phyloP scores from a whole-genome alignment of 2,113 vertebrate species.

The Pardalotus punctatus region DNA sequence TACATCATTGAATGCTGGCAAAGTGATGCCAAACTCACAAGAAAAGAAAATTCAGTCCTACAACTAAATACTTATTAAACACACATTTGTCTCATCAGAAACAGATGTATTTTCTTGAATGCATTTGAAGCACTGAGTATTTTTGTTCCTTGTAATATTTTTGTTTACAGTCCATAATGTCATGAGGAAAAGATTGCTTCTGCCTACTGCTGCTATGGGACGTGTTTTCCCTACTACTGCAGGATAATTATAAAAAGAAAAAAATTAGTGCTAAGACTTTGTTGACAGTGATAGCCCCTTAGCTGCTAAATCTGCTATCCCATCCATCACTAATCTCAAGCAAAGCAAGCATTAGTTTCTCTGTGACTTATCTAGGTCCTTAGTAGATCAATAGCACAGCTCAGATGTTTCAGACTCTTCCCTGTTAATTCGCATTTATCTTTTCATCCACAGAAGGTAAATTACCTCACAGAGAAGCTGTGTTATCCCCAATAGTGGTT shows the following conservation, averaged over 20 bases:
- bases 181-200: background rate
- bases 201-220: background rate
- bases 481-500: background rate
- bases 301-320: conserved; percentile 6
- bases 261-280: background rate
- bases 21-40: background rate
- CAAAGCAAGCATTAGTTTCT: conserved; percentile 29
- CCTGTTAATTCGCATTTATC: conserved; percentile 52
- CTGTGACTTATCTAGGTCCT: conserved; percentile 47
- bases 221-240: background rate
- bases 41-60: background rate
- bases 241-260: background rate
- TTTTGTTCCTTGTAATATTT: background rate
- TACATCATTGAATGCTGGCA: background rate
- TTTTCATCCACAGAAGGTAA: conserved; percentile 49
- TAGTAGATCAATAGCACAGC: conserved; percentile 51
- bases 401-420: conserved; percentile 29
- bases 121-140: background rate
- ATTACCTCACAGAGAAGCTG: conserved; percentile 27
- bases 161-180: background rate
- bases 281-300: conserved; percentile 30
- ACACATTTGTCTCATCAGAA: background rate
- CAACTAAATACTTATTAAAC: background rate
- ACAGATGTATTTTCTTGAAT: background rate
- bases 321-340: conserved; percentile 43